Conservation (phyloP, 2,113 vertebrate genomes). For the Oncorhynchus tshawytscha region DNA sequence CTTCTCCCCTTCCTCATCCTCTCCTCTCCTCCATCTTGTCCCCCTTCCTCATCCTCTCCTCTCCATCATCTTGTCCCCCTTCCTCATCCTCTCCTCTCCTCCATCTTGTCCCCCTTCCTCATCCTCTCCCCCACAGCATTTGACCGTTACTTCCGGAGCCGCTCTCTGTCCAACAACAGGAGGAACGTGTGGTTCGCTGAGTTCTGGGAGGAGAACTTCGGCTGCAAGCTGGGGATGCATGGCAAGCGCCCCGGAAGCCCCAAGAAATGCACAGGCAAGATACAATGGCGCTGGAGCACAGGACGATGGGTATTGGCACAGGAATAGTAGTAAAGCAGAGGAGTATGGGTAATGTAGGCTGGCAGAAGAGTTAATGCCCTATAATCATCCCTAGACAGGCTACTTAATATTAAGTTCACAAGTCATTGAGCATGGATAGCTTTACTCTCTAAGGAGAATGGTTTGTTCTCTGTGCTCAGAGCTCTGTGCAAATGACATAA, state of each 20-base stretch:
- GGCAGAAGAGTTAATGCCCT: neutral
- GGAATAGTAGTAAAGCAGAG: neutral
- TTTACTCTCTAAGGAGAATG: neutral
- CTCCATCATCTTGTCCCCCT: constrained; percentile 13
- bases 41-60: neutral
- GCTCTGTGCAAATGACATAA: neutral
- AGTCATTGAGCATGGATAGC: no score
- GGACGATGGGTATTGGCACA: no score
- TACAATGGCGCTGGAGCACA: no score
- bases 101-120: neutral
- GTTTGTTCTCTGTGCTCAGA: neutral
- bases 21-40: no score
- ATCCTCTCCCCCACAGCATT: constrained; percentile 70
- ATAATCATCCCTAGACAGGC: no score
- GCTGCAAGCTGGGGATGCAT: constrained; percentile 95
- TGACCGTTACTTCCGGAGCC: constrained; percentile 82
- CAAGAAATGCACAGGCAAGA: constrained; percentile 92
- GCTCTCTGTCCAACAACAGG: no score
- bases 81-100: constrained; percentile 21
- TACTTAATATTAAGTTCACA: no score
- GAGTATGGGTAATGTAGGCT: no score
- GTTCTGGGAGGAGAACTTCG: constrained; percentile 29
- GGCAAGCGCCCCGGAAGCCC: constrained; percentile 90
- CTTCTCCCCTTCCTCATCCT: no score
- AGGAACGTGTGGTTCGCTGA: no score